Base-by-base conservation (phyloP, 1,140 invertebrate genomes). In the Bradynema listronoti region DNA sequence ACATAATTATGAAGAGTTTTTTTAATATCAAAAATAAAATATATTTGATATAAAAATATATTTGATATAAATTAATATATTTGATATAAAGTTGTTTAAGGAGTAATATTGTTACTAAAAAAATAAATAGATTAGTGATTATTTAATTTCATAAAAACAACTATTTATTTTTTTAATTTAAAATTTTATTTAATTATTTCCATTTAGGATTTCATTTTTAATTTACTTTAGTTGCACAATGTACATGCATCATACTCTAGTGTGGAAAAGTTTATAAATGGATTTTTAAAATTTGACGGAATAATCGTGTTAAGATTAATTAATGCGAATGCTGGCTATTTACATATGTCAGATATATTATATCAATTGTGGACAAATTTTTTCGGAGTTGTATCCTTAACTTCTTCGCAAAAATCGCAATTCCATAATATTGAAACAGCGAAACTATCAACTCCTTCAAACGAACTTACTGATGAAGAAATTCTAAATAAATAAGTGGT, bases 281-380 rank as follows among this genome's bases (percentile, higher is more conserved):
- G 61, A 7, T 69, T 63, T 39, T 53, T 69, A 22, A 55, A 52
- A 25, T 47, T 36, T 14, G 67, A 69, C 45, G 67, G 71, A 7
- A 53, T 69, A n/a, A 39, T 68, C 19, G 46, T 69, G 9, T 30
- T 69, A 9, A 34, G 67, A n/a, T 36, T 69, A 32, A 73, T 69
- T 30, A 53, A 69, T 30, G 56, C 69, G 6, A 69, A 69, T 56
- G 54, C 56, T 19, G 67, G 67, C 9, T 61, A 72, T 41, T 39
- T 69, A n/a, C 56, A 69, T 27, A 69, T 73, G 71, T 19, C 70
- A 4, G 65, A 69, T 33, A 68, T 69, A 61, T 53, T 72, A 16
- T 41, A 71, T 24, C 68, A 66, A 25, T 34, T 63, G 22, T 63
- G 61, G 61, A 33, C 33, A 1, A 63, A 52, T 53, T 63, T 52